Evolutionary conservation across 2,888 invertebrate genomes (phyloP).

Genomic region (Xanthorhoe designata): DNA sequence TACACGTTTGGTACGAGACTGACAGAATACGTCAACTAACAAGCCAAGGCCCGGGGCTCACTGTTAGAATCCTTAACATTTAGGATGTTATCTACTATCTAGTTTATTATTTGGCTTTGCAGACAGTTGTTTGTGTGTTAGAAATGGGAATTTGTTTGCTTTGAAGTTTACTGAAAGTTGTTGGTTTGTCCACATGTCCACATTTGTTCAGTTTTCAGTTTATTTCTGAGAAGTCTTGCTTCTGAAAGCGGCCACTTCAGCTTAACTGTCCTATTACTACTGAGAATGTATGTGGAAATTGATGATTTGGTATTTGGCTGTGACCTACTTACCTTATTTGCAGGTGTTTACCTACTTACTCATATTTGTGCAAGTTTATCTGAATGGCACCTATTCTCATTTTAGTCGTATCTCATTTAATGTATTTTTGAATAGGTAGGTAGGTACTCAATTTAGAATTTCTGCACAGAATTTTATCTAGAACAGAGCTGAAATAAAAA

Average conservation of each 20-base stretch:
- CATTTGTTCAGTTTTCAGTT: conserved; percentile 15
- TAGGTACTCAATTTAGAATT: too few relatives aligned
- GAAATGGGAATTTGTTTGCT: conserved; percentile 3
- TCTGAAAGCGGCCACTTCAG: background rate
- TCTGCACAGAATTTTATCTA: too few relatives aligned
- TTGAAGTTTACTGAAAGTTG: conserved; percentile 21
- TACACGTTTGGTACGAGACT: background rate
- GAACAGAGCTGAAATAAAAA: too few relatives aligned
- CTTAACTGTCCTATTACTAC: too few relatives aligned
- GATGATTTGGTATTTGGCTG: background rate
- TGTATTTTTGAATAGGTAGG: too few relatives aligned
- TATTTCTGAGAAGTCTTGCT: conserved; percentile 13
- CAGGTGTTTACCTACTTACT: too few relatives aligned
- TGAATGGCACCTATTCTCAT: too few relatives aligned
- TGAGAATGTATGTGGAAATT: background rate
- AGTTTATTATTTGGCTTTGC: conserved; percentile 11
- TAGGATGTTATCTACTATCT: background rate
- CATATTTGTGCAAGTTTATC: too few relatives aligned
- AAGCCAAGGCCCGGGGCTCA: conserved; percentile 2
- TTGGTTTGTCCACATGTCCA: conserved; percentile 14
- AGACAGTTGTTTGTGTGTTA: conserved; percentile 1
- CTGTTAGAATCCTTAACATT: background rate
- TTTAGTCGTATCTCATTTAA: too few relatives aligned
- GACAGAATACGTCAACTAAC: background rate
- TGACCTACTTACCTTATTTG: background rate